Evolutionary conservation across 2,888 invertebrate genomes (phyloP), one percentile per base, ranked within the genome.

Genomic region (Terebella lapidaria): DNA sequence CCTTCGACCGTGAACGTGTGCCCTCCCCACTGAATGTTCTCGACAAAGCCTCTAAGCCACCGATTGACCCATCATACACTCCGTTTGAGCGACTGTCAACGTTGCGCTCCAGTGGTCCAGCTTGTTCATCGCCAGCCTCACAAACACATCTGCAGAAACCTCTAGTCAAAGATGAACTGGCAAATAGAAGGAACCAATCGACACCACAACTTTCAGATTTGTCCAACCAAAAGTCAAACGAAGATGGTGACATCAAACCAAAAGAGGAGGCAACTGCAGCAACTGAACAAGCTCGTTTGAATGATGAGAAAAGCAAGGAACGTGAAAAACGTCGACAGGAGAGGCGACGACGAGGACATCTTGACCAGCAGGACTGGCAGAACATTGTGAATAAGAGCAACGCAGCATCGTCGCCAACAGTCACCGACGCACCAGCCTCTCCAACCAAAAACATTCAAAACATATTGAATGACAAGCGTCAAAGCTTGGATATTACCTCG

Each of bases 1-100:
- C 1, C 10, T 63, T 64, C 28, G 74, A 69, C 2, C 66, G 77
- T n/a, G 77, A 77, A 66, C 61, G 77, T 20, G 73, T 73, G 1
- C 63, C 74, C 2, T 76, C 76, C 10, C 63, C 60, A 15, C 29
- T 52, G 22, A n/a, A n/a, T n/a, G n/a, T n/a, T n/a, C n/a, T n/a
- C n/a, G n/a, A n/a, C n/a, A n/a, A n/a, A n/a, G n/a, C n/a, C n/a
- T n/a, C n/a, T n/a, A n/a, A n/a, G n/a, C 10, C 42, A 35, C 42
- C 42, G 42, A n/a, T 15, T n/a, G 42, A n/a, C 42, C 10, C n/a
- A 10, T 15, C 10, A 10, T 15, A 15, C 42, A 15, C 42, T 10
- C 10, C 10, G 10, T n/a, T 35, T n/a, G 42, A n/a, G 10, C 10
- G 42, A 35, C 42, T 35, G 42, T 35, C 42, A 10, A n/a, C 42